Percentiles rank a stretch among this genome's conserved stretches.
These are phyloP conservation scores for Etheostoma perlongum DNA, from an alignment of 2,797 vertebrate species.

Conservation along the genomic window DNA sequence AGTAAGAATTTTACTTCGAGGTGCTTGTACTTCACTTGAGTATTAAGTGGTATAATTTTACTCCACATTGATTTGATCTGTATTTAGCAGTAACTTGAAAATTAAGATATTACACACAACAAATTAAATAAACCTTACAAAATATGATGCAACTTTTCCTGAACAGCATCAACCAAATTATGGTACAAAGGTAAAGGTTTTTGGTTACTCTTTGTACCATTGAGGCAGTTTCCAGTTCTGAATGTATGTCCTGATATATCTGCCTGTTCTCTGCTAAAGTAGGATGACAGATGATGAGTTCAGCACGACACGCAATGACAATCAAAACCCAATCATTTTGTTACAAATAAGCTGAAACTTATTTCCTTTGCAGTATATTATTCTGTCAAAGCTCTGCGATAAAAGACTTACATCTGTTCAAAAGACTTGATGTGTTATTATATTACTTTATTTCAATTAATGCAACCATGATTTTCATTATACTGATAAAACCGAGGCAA, in stretches of 20 bases:
- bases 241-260: not conserved
- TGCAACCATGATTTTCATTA: no score
- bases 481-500: no score
- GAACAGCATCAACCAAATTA: not conserved
- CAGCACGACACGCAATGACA: not conserved
- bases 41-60: not conserved
- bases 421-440: no score
- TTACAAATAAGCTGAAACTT: not conserved
- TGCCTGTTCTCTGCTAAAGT: not conserved
- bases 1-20: not conserved
- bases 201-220: not conserved
- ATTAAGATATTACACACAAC: not conserved
- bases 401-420: no score
- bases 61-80: not conserved
- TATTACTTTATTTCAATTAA: no score
- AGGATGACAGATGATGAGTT: not conserved
- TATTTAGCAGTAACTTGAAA: not conserved
- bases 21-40: not conserved
- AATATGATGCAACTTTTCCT: not conserved
- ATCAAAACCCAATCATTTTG: constrained; percentile 12
- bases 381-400: no score
- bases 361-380: no score
- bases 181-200: no score
- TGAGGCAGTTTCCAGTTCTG: not conserved
- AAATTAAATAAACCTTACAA: not conserved